These are phyloP conservation scores for Chaetoderma sp. DNA, from an alignment of 2,888 invertebrate genomes.

Conservation along the genomic window DNA sequence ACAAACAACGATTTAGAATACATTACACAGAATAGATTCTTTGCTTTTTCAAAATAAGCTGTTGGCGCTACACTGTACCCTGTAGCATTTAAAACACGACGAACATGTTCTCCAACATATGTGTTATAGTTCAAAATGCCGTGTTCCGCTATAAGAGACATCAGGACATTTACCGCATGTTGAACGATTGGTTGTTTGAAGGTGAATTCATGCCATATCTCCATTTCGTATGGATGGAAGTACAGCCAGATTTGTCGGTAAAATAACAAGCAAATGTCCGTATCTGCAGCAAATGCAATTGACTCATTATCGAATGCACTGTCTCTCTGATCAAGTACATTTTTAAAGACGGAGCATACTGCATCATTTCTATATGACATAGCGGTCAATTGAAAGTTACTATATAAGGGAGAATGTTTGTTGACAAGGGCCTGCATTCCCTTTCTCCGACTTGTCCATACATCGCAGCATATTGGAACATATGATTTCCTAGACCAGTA, in stretches of 20 bases:
- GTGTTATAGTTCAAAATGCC: too few species aligned
- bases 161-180: too few species aligned
- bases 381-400: neutral
- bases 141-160: too few species aligned
- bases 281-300: neutral
- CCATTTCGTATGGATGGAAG: neutral
- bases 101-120: too few species aligned
- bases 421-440: neutral
- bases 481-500: neutral
- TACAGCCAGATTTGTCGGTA: neutral
- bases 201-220: neutral
- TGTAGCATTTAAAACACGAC: too few species aligned
- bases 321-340: neutral
- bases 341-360: neutral
- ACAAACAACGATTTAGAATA: neutral
- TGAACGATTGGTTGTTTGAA: neutral
- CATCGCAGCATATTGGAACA: slow-evolving; percentile 5
- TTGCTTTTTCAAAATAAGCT: neutral
- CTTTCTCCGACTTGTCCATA: neutral
- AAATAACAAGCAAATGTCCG: neutral
- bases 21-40: neutral
- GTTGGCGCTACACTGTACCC: neutral
- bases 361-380: neutral
- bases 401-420: neutral
- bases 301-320: neutral